Conservation (phyloP, 2,113 vertebrate species). For the Mohoua ochrocephala region DNA sequence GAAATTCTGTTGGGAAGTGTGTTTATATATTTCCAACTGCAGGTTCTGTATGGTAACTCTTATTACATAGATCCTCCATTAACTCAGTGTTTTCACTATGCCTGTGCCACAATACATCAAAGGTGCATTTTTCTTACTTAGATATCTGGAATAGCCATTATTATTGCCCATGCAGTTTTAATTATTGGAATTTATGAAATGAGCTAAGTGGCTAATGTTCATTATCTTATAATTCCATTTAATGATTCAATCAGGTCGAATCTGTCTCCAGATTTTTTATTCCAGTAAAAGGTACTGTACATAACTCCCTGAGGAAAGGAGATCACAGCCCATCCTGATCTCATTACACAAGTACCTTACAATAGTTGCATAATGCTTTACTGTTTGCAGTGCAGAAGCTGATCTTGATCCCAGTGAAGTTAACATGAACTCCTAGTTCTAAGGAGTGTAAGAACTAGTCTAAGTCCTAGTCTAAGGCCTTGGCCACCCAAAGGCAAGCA, state of each 20-base stretch:
- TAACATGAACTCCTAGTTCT: not conserved
- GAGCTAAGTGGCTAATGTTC: constrained; percentile 36
- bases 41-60: constrained; percentile 35
- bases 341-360: not conserved
- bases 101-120: constrained; percentile 36
- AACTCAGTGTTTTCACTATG: constrained; percentile 33
- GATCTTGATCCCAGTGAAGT: not conserved
- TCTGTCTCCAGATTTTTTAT: constrained; percentile 4
- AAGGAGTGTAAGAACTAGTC: not conserved
- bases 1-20: constrained; percentile 48
- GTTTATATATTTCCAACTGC: constrained; percentile 51
- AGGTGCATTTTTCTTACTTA: constrained; percentile 16
- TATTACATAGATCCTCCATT: constrained; percentile 65
- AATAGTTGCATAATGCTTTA: not conserved
- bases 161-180: constrained; percentile 62
- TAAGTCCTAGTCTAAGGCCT: not conserved
- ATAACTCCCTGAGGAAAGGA: not conserved
- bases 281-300: not conserved
- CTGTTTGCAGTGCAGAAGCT: not conserved
- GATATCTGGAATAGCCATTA: constrained; percentile 27
- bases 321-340: not conserved
- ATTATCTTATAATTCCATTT: constrained; percentile 35
- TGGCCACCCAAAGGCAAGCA: not conserved
- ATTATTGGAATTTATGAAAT: constrained; percentile 44
- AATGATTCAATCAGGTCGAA: constrained; percentile 31